phyloP scores from a whole-genome alignment of 2,113 vertebrate genomes.

The Agapornis roseicollis region DNA sequence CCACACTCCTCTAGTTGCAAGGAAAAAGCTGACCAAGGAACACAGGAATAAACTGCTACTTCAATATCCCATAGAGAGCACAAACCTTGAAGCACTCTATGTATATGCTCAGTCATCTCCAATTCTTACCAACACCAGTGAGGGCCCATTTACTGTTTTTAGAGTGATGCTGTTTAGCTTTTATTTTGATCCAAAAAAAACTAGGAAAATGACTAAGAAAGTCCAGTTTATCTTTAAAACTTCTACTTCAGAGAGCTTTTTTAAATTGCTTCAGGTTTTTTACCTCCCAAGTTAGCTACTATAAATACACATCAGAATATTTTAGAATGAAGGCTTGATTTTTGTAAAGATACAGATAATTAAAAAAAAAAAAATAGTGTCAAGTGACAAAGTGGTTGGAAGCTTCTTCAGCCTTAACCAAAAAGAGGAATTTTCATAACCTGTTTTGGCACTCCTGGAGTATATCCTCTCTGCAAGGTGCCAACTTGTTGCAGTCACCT shows the following conservation, averaged over 20 bases:
- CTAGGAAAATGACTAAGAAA: background rate
- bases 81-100: background rate
- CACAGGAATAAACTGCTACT: background rate
- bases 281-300: background rate
- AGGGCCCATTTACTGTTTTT: background rate
- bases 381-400: background rate
- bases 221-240: background rate
- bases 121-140: background rate
- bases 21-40: background rate
- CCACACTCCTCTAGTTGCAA: background rate
- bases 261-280: background rate
- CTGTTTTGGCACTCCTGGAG: background rate
- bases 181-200: background rate
- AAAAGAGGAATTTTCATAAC: background rate
- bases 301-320: background rate
- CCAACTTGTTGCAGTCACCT: constrained; percentile 25
- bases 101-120: background rate
- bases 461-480: background rate
- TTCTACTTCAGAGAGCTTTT: background rate
- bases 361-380: background rate
- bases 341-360: background rate
- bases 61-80: background rate
- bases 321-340: background rate
- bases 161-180: background rate
- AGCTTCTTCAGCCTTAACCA: background rate